Evolutionary conservation across 1,140 invertebrate species (phyloP).

Genomic region (Trichogramma pretiosum): DNA sequence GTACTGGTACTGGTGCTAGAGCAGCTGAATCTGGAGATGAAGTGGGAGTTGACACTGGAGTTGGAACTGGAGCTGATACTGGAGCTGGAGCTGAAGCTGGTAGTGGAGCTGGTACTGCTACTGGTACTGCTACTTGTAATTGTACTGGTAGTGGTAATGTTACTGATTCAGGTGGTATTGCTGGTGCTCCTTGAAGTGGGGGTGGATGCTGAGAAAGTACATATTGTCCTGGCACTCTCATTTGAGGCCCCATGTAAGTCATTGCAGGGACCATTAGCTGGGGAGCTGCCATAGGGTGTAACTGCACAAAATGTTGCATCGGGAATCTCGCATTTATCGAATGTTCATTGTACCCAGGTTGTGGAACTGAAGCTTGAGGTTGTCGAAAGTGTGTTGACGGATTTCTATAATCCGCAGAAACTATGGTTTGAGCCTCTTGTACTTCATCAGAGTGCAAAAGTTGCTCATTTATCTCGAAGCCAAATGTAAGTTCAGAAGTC

Average conservation of each 20-base stretch:
- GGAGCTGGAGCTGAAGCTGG: slow-evolving; percentile 6
- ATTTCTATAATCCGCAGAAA: too few species aligned
- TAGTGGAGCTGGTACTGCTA: slow-evolving; percentile 21
- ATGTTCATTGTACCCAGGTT: slow-evolving; percentile 28
- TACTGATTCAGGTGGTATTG: too few species aligned
- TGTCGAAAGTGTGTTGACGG: too few species aligned
- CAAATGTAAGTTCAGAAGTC: slow-evolving; percentile 54
- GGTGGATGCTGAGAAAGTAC: slow-evolving; percentile 17
- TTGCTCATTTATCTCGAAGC: slow-evolving; percentile 61
- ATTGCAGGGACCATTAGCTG: slow-evolving; percentile 31
- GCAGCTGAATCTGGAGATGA: too few species aligned
- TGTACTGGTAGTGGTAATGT: too few species aligned
- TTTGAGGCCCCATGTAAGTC: slow-evolving; percentile 22
- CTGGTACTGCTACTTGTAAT: too few species aligned
- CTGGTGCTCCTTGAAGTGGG: too few species aligned
- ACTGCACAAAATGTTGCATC: slow-evolving; percentile 20
- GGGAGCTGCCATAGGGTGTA: slow-evolving; percentile 22
- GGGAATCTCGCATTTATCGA: slow-evolving; percentile 35
- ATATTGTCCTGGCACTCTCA: slow-evolving; percentile 15
- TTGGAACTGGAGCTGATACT: not conserved
- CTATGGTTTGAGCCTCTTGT: too few species aligned
- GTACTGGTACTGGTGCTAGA: slow-evolving; percentile 1
- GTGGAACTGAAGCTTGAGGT: too few species aligned
- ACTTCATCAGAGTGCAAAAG: slow-evolving; percentile 43
- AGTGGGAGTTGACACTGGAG: not conserved